Base-by-base conservation (phyloP, 1,140 invertebrate species). In the Cataglyphis hispanica region DNA sequence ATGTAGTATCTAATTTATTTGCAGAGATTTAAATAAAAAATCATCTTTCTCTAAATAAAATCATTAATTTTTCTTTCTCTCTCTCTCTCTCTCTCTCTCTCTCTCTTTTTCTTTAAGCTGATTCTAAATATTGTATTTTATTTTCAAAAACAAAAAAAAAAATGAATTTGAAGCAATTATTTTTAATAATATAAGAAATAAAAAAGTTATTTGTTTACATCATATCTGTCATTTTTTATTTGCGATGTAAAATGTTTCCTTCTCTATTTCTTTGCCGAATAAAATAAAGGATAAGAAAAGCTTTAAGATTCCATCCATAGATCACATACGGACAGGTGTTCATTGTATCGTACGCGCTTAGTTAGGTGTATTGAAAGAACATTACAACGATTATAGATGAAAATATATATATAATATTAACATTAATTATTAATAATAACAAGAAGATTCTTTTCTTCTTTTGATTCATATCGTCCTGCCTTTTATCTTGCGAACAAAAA, bases 211-310 rank as follows among this genome's bases (percentile, higher is more conserved):
- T 74, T 74, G 53, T 74, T 74, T 22, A 53, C 16, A 37, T 31
- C 50, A 53, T 46, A 31, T 25, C 31, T 58, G n/a, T 58, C 50
- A 58, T 31, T 74, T 74, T 58, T 74, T 37, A 50, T n/a, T 74
- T 34, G n/a, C 31, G 19, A 13, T 58, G 50, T 27, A 37, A 58
- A 58, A 74, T 13, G 31, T 27, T 31, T 37, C 34, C 5, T 31
- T n/a, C 31, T 37, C n/a, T 16, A 37, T 53, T 50, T 74, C 27
- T 37, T 4, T 27, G 3, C n/a, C 25, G 19, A 37, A 2, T 22
- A 50, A 72, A 37, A 25, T 0, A 31, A 7, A 58, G n/a, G 31
- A 70, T 34, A 43, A 53, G n/a, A 8, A n/a, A 74, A 25, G 53
- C 10, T 46, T 19, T 31, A 22, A 53, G 69, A 0, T 25, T 34